Conservation (phyloP, 1,140 invertebrate species). For the Ditylenchus dipsaci region DNA sequence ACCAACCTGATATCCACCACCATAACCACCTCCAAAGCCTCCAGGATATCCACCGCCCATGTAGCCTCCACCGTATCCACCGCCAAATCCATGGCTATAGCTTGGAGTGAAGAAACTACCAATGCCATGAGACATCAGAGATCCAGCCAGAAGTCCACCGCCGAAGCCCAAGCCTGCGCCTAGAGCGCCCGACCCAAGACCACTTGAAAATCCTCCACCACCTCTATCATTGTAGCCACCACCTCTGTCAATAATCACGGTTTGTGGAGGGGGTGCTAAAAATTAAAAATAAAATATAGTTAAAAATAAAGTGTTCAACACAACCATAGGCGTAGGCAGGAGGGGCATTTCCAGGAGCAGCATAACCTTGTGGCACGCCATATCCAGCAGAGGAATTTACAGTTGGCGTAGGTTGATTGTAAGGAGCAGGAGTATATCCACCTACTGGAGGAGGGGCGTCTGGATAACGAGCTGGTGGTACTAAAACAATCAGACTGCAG, state of each 20-base stretch:
- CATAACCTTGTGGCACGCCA: neutral
- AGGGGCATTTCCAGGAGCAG: constrained; percentile 3
- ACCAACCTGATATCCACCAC: constrained; percentile 25
- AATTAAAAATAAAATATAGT: neutral
- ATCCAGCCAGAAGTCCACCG: constrained; percentile 24
- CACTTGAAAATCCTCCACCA: constrained; percentile 25
- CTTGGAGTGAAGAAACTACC: constrained; percentile 40
- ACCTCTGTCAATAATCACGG: constrained; percentile 38
- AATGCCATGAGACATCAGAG: constrained; percentile 40
- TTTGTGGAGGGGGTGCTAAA: constrained; percentile 23
- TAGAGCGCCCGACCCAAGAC: neutral
- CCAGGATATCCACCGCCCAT: constrained; percentile 16
- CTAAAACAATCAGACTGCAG: constrained; percentile 19
- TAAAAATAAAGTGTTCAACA: constrained; percentile 6
- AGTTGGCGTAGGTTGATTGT: neutral
- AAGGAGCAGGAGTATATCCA: neutral
- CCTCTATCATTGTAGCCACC: constrained; percentile 15
- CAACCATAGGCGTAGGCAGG: constrained; percentile 10
- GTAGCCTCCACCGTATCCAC: constrained; percentile 12
- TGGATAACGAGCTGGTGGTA: constrained; percentile 38
- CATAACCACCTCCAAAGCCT: constrained; percentile 24
- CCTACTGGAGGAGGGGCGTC: constrained; percentile 24
- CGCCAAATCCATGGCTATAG: constrained; percentile 25
- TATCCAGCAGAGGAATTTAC: constrained; percentile 1
- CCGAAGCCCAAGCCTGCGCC: constrained; percentile 27